phyloP scores from a whole-genome alignment of 1,140 invertebrate genomes.

The Bombyx mandarina region DNA sequence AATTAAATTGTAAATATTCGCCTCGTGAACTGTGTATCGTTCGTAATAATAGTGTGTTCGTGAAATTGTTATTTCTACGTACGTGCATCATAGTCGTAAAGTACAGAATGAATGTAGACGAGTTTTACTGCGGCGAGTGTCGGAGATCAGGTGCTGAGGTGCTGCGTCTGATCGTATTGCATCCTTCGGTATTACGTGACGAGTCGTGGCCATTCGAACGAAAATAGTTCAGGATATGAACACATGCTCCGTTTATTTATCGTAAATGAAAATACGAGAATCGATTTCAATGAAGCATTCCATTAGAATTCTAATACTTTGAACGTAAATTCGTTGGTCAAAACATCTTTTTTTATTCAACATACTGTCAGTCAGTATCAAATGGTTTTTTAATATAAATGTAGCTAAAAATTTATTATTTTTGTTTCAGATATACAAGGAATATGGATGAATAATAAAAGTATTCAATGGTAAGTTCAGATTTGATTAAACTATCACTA shows the following conservation, averaged over 20 bases:
- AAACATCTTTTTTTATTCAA: too few species aligned
- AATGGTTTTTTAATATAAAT: not conserved
- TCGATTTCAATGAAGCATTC: too few species aligned
- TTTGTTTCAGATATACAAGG: conserved; percentile 30
- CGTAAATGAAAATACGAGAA: too few species aligned
- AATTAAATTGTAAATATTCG: conserved; percentile 61
- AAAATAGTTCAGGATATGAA: not conserved
- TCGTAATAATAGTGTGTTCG: conserved; percentile 57
- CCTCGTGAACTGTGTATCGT: conserved; percentile 53
- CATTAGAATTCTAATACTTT: too few species aligned
- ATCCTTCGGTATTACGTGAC: conserved; percentile 2
- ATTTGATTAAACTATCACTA: not conserved
- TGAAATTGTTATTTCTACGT: conserved; percentile 57
- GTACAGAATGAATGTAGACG: conserved; percentile 60
- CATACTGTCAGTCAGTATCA: too few species aligned
- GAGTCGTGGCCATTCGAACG: not conserved
- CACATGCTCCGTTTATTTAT: too few species aligned
- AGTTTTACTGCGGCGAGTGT: conserved; percentile 49
- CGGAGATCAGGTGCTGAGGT: conserved; percentile 43
- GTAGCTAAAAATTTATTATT: not conserved
- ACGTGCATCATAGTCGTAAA: conserved; percentile 58
- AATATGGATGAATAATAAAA: conserved; percentile 20
- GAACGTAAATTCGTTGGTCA: too few species aligned
- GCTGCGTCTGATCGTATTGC: conserved; percentile 6
- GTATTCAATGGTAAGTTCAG: not conserved